Evolutionary conservation across 2,888 invertebrate species (phyloP).

Genomic region (Willowsia nigromaculata): DNA sequence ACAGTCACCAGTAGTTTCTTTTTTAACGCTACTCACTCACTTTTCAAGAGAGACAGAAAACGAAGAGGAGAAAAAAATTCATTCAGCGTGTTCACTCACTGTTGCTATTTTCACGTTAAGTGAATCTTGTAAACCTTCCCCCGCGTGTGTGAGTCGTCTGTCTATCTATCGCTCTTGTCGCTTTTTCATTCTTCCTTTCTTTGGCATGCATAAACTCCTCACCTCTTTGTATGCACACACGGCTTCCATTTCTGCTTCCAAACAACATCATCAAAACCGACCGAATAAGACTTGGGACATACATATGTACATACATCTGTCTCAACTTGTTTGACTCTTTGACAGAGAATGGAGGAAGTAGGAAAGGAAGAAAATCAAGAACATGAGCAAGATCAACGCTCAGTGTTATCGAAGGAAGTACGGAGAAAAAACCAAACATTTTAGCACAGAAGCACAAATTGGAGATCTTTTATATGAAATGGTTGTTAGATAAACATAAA

Average conservation of each 20-base stretch:
- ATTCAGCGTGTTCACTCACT: conserved; percentile 50
- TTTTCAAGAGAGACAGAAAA: conserved; percentile 13
- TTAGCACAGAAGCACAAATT: too few species aligned
- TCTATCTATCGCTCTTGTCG: background rate
- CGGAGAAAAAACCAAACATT: background rate
- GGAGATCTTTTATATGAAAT: too few species aligned
- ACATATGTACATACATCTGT: conserved; percentile 39
- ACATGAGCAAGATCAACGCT: background rate
- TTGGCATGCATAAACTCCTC: background rate
- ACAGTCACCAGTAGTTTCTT: conserved; percentile 20
- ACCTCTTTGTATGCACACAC: background rate
- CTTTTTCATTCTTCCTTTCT: background rate
- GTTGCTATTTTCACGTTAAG: conserved; percentile 34
- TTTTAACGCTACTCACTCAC: conserved; percentile 67
- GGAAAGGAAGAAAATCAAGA: background rate
- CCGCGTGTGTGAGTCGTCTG: background rate
- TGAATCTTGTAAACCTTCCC: background rate
- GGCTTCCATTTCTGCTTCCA: background rate
- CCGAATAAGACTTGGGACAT: background rate
- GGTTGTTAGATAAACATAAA: too few species aligned
- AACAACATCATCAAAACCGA: background rate
- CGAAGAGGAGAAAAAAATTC: background rate
- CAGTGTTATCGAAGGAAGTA: background rate
- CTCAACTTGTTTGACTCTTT: conserved; percentile 54
- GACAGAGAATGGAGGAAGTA: conserved; percentile 28